A percentile compares a stretch with the other conserved stretches of the same genome.
These are phyloP conservation scores for Psittacula echo DNA, from an alignment of 2,797 vertebrate genomes.

Conservation along the genomic window DNA sequence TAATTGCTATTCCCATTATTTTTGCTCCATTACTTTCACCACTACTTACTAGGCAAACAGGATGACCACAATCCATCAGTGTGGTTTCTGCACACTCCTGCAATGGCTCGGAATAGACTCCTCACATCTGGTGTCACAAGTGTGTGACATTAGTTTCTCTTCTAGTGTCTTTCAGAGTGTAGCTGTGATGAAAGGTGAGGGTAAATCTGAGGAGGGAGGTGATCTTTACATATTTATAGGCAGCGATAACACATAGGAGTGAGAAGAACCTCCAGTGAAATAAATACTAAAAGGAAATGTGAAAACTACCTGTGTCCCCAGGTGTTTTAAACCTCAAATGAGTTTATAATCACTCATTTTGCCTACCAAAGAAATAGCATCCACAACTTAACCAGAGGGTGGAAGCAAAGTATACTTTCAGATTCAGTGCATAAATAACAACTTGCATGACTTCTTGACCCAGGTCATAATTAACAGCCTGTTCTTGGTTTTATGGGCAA, in stretches of 20 bases:
- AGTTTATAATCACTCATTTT: neutral
- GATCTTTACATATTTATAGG: neutral
- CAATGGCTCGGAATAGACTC: neutral
- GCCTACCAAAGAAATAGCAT: neutral
- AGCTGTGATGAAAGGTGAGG: neutral
- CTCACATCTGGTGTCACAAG: neutral
- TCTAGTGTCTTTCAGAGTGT: neutral
- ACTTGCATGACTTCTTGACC: neutral
- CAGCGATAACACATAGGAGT: neutral
- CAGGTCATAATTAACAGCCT: neutral
- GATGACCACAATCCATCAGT: neutral
- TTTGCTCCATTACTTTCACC: neutral
- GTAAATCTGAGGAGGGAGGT: neutral
- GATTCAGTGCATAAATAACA: neutral
- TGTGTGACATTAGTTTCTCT: neutral
- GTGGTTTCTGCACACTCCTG: fast-evolving
- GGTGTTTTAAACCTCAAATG: neutral
- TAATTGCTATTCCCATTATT: neutral
- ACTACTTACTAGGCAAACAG: neutral
- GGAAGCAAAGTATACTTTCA: neutral
- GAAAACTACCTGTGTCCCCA: neutral
- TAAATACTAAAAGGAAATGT: neutral
- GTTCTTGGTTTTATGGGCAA: neutral
- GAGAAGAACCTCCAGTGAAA: neutral
- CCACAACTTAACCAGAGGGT: neutral